Conservation (phyloP, 2,797 vertebrate genomes). For the Pampus argenteus region DNA sequence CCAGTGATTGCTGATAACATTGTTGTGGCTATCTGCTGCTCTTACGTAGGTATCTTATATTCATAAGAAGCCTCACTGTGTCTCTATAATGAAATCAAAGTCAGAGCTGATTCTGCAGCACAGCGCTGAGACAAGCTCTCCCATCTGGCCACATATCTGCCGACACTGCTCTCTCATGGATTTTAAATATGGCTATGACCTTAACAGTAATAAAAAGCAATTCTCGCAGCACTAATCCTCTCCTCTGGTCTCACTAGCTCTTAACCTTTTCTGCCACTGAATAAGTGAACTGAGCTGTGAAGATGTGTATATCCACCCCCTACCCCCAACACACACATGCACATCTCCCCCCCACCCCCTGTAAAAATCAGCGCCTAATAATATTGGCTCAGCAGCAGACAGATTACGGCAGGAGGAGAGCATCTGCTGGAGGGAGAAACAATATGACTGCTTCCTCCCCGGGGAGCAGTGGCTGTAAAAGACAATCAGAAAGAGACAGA, state of each 20-base stretch:
- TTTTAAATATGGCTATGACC: conserved; percentile 82
- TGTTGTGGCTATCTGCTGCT: conserved; percentile 53
- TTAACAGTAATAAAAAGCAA: conserved; percentile 81
- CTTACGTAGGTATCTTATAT: conserved; percentile 49
- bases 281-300: conserved; percentile 65
- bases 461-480: conserved; percentile 76
- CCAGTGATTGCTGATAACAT: conserved; percentile 58
- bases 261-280: conserved; percentile 75
- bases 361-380: conserved; percentile 70
- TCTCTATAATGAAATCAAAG: conserved; percentile 75
- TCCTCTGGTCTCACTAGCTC: conserved; percentile 71
- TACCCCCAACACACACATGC: too few species aligned
- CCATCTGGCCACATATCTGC: conserved; percentile 63
- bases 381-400: conserved; percentile 78
- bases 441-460: conserved; percentile 75
- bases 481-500: conserved; percentile 74
- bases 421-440: conserved; percentile 81
- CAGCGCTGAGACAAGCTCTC: conserved; percentile 45
- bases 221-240: conserved; percentile 78
- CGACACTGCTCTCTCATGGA: conserved; percentile 58
- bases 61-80: conserved; percentile 54
- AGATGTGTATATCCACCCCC: conserved; percentile 53
- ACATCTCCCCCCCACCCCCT: not conserved
- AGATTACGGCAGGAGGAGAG: conserved; percentile 74
- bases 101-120: conserved; percentile 52